These are phyloP conservation scores for Todiramphus saurophagus DNA, from an alignment of 2,113 vertebrate species.

Conservation along the genomic window DNA sequence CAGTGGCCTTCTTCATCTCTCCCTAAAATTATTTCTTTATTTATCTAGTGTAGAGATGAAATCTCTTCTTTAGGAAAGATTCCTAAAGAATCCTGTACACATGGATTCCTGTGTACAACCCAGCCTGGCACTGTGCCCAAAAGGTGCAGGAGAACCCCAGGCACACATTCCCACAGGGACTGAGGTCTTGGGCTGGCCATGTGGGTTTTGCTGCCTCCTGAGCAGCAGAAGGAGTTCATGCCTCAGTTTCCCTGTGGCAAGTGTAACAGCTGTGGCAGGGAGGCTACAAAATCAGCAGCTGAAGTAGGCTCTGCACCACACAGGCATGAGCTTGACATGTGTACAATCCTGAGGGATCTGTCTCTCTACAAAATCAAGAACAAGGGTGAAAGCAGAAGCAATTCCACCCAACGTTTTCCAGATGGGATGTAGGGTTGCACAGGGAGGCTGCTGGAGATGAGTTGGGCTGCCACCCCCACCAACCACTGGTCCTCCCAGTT, in stretches of 20 bases:
- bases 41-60: background rate
- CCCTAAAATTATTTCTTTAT: background rate
- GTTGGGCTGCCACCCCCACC: background rate
- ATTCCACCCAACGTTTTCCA: background rate
- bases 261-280: rapidly evolving
- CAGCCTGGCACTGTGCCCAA: no score
- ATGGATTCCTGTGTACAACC: rapidly evolving
- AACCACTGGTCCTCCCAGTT: background rate
- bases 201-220: background rate
- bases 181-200: rapidly evolving
- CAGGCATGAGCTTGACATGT: background rate
- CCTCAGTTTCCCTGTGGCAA: rapidly evolving
- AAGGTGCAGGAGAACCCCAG: rapidly evolving
- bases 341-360: background rate
- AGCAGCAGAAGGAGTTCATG: rapidly evolving
- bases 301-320: rapidly evolving
- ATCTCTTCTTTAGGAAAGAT: background rate
- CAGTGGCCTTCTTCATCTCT: background rate
- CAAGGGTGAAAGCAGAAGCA: background rate
- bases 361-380: background rate
- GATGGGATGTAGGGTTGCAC: background rate
- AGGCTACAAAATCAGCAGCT: background rate
- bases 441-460: background rate
- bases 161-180: rapidly evolving
- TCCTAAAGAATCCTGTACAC: no score